Percentiles rank a stretch among this genome's conserved stretches.
Evolutionary conservation across 2,797 vertebrate species (phyloP).

Genomic region (Clarias platycephalus): DNA sequence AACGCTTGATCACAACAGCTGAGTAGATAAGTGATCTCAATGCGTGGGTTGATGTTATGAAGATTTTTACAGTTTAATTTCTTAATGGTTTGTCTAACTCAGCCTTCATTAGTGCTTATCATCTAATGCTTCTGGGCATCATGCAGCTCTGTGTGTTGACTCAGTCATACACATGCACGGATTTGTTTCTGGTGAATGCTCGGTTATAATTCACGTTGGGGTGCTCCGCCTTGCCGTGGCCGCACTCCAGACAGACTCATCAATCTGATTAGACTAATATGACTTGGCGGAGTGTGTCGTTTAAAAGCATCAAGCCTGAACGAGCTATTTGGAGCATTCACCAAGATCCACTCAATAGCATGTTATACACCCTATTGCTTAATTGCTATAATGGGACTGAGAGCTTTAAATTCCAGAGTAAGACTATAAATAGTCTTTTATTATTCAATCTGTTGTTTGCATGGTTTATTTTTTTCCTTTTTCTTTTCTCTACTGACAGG

Average conservation of each 20-base stretch:
- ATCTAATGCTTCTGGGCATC: background rate
- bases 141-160: constrained; percentile 5
- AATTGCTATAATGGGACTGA: constrained; percentile 45
- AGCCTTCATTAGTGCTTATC: constrained; percentile 6
- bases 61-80: background rate
- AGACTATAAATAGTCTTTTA: constrained; percentile 46
- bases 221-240: background rate
- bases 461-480: background rate
- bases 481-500: background rate
- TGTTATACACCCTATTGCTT: constrained; percentile 31
- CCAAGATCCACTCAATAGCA: constrained; percentile 20
- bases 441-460: constrained; percentile 29
- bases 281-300: constrained; percentile 26
- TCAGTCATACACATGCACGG: background rate
- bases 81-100: background rate
- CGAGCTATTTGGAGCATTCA: background rate
- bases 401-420: constrained; percentile 34
- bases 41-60: background rate
- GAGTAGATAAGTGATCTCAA: background rate
- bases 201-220: constrained; percentile 7
- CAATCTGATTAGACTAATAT: constrained; percentile 34
- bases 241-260: constrained; percentile 24
- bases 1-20: background rate
- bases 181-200: background rate
- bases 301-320: constrained; percentile 25